Base-by-base conservation (phyloP, 1,140 invertebrate genomes). In the Philotrypesis tridentata region DNA sequence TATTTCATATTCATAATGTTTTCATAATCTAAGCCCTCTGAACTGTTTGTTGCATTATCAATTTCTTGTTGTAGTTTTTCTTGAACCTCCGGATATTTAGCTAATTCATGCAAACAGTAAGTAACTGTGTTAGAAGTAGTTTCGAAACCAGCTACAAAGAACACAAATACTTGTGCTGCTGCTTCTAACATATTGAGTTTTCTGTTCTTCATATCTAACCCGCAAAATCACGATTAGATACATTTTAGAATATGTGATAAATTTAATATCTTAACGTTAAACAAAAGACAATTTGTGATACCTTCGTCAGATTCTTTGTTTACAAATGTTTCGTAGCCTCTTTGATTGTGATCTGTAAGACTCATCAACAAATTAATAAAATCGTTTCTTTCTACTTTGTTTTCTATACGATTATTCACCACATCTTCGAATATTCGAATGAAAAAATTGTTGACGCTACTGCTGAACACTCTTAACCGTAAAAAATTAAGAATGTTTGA, bases 1-100 rank as follows among this genome's bases (percentile, higher is more conserved):
- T 92, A 93, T 23, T 89, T 85, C 87, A 93, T 89, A 17, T 83
- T 83, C 40, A 92, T 80, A 12, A 86, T 84, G 12, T 43, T 80
- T 7, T 93, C 90, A 72, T 91, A 93, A 60, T 82, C 90, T 1
- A 92, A 55, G 5, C 33, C 61, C 31, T 86, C 77, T 31, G 83
- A 31, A 43, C 85, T 85, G 14, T 72, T 67, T 2, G 85, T 25
- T 23, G 83, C 48, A 9, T 80, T 68, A 3, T 83, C 76, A 23
- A 91, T 89, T 85, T 91, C 90, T n/a, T 82, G 12, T 9, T 85
- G 60, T 6, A 90, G n/a, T 83, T 88, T 90, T 23, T 86, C 77
- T 70, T 91, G 90, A 31, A 91, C 84, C 3, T 85, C 84, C 3
- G 74, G 83, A 75, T 86, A 68, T 23, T 37, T 4, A 0, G 86